Base-by-base conservation (phyloP, 1,140 invertebrate species). In the Bombus affinis region DNA sequence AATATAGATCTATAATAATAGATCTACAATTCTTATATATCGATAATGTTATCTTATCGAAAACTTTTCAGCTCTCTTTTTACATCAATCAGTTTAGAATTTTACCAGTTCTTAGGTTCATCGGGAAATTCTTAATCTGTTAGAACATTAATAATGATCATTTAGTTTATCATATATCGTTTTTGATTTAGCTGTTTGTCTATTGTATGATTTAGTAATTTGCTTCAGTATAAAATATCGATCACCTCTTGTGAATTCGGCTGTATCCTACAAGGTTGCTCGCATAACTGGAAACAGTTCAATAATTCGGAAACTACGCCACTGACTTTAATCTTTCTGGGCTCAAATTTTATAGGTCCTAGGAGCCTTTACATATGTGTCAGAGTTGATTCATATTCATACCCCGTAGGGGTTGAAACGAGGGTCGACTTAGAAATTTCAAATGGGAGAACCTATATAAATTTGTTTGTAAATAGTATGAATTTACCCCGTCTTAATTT, bases 381-480 rank as follows among this genome's bases (percentile, higher is more conserved):
- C 66, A 68, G 35, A 18, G 9, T 68, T 68, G 66, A 68, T 68
- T 68, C 66, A 68, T 68, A 68, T 68, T 68, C 66, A 68, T 68
- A 68, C 8, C 35, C 66, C 35, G 35, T 68, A 37, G 22, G 18
- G 22, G 66, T 3, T 68, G 66, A 37, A 37, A 68, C 66, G 66
- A 68, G 66, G 66, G 66, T 68, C 35, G 66, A 37, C 32, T 68
- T 25, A 10, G 18, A 68, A 68, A 68, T 68, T 68, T 37, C 66
- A 68, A 68, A 39, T 25, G 66, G 66, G 3, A 53, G 1, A 68
- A 68, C 9, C 18, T 68, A 68, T 68, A 68, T 68, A 68, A 68
- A 68, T 37, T 68, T 68, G 3, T 68, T 68, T 68, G 37, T 68
- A 68, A 68, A 68, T 37, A 68, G 8, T 8, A 35, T 68, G 18